A percentile compares a stretch with the other conserved stretches of the same genome.
These are phyloP conservation scores for Macaria liturata DNA, from an alignment of 2,888 invertebrate genomes.

Conservation along the genomic window DNA sequence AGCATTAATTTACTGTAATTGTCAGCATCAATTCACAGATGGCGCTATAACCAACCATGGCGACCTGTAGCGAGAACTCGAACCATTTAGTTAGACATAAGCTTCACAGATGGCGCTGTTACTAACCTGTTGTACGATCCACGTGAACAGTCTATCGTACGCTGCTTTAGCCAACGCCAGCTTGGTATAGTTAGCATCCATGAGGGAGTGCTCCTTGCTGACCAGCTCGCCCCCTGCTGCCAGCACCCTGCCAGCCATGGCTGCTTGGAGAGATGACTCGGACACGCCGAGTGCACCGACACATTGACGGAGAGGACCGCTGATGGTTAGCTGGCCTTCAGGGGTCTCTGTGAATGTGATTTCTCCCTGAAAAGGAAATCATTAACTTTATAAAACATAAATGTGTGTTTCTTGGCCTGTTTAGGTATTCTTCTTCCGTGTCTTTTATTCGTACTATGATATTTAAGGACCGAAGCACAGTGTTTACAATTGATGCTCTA, in stretches of 20 bases:
- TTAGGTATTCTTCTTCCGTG: too few relatives aligned
- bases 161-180: slow-evolving; percentile 98
- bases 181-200: slow-evolving; percentile 93
- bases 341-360: slow-evolving; percentile 83
- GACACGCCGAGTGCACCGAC: slow-evolving; percentile 83
- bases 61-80: too few relatives aligned
- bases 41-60: too few relatives aligned
- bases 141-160: slow-evolving; percentile 96
- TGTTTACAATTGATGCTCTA: too few relatives aligned
- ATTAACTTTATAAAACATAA: too few relatives aligned
- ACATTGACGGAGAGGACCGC: slow-evolving; percentile 75
- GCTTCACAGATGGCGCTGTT: slow-evolving; percentile 16
- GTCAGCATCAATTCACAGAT: too few relatives aligned
- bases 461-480: too few relatives aligned
- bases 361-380: slow-evolving; percentile 71
- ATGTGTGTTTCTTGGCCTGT: too few relatives aligned
- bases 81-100: too few relatives aligned
- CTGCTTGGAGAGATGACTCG: slow-evolving; percentile 86
- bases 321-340: slow-evolving; percentile 83
- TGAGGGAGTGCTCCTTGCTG: slow-evolving; percentile 92
- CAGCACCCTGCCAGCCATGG: slow-evolving; percentile 94
- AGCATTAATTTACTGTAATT: too few relatives aligned
- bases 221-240: slow-evolving; percentile 91
- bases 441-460: too few relatives aligned
- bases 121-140: slow-evolving; percentile 90